These are phyloP conservation scores for Macquaria ambigua DNA, from an alignment of 2,113 vertebrate species.

Conservation along the genomic window DNA sequence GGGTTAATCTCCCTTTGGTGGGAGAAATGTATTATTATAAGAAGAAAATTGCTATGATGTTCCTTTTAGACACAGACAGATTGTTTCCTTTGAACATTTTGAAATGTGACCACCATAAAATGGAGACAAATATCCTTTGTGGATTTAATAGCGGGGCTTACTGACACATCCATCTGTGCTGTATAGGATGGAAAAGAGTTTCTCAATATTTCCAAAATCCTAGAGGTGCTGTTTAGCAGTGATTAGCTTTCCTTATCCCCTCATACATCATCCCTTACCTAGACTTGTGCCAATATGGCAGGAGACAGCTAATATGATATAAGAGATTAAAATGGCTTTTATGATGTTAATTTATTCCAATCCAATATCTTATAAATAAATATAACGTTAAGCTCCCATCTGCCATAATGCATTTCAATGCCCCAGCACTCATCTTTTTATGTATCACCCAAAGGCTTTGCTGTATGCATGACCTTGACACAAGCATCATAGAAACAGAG, in stretches of 20 bases:
- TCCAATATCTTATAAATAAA: constrained; percentile 68
- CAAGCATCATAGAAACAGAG: constrained; percentile 45
- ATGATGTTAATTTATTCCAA: constrained; percentile 70
- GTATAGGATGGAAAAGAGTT: constrained; percentile 45
- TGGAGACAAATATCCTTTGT: constrained; percentile 50
- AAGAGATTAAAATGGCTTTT: constrained; percentile 73
- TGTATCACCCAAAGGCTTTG: constrained; percentile 28
- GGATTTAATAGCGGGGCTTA: constrained; percentile 48
- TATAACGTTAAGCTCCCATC: constrained; percentile 55
- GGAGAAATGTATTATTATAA: constrained; percentile 32
- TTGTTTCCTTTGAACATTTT: constrained; percentile 57
- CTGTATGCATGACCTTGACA: constrained; percentile 64
- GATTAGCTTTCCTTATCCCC: constrained; percentile 58
- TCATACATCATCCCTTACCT: constrained; percentile 56
- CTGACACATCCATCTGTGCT: constrained; percentile 43
- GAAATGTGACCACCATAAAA: constrained; percentile 53
- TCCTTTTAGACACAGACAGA: constrained; percentile 27
- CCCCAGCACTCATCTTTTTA: constrained; percentile 54
- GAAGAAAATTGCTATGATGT: constrained; percentile 31
- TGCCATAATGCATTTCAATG: constrained; percentile 56
- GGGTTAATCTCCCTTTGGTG: constrained; percentile 20
- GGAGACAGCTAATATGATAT: constrained; percentile 67
- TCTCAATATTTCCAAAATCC: constrained; percentile 64
- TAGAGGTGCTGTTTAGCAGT: constrained; percentile 60
- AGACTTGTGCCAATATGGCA: constrained; percentile 43